Base-by-base conservation (phyloP, 2,797 vertebrate genomes). In the Nothura maculosa region DNA sequence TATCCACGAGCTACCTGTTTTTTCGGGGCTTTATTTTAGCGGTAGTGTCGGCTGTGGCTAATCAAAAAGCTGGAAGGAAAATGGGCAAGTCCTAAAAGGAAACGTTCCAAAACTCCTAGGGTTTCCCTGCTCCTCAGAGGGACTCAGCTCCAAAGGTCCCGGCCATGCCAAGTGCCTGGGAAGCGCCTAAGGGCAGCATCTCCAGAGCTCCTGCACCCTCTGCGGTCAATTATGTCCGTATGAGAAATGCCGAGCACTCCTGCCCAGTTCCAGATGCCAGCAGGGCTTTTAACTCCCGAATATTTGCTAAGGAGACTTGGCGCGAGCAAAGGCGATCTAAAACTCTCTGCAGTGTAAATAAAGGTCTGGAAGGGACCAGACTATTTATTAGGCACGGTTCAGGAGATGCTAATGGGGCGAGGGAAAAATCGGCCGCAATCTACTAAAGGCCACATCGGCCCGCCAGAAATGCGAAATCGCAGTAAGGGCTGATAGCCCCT, bases 261-360 rank as follows among this genome's bases (percentile, higher is more conserved):
- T 83, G 27, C 81, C 50, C n/a, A 68, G 5, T 84, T 85, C 84
- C 47, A 92, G 85, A 91, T 66, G 45, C 66, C 85, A 74, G 11
- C 10, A 5, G 12, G 22, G 24, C 27, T 14, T 89, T 94, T 86
- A 74, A 67, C 12, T 16, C 40, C 94, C 89, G 75, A 22, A 8
- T 90, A 90, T 89, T 96, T 97, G 85, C 81, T 92, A 73, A 89
- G 32, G 55, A n/a, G 30, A 91, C 42, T 91, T 92, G 68, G 70
- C 45, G 48, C 0, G 0, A 75, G 73, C 10, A 36, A 86, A 36
- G 20, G 76, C 42, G 69, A 77, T 88, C 69, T 95, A 68, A 96
- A 97, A 92, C 17, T 66, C 76, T 77, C 66, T 5, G 1, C 43
- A 60, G 43, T 61, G 86, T 62, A 93, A 96, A 93, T 66, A 90